Conservation (phyloP, 2,113 vertebrate species). For the Neolamprologus longior region DNA sequence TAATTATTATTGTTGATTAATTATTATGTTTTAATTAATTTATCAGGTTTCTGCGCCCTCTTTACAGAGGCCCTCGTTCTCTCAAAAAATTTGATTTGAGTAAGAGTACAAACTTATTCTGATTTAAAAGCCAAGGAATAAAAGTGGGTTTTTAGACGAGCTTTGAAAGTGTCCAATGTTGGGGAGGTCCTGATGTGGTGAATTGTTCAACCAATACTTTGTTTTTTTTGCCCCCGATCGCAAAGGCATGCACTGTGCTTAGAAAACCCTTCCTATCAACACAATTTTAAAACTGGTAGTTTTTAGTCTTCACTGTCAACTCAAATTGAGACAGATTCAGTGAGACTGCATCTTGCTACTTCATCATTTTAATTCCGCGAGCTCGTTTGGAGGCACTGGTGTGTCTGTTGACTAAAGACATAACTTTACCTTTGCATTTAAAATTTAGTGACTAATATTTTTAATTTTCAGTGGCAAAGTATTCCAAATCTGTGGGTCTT, state of each 20-base stretch:
- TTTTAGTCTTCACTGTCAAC: not conserved
- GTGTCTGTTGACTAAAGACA: accelerated
- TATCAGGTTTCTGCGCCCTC: not conserved
- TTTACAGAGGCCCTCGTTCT: not conserved
- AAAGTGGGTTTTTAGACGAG: not conserved
- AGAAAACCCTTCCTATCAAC: not conserved
- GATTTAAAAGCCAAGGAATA: not conserved
- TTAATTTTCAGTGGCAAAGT: not conserved
- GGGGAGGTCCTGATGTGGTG: not conserved
- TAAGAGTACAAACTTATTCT: not conserved
- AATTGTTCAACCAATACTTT: not conserved
- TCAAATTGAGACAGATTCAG: not conserved
- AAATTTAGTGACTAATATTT: not conserved
- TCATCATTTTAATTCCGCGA: accelerated
- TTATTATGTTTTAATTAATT: not conserved
- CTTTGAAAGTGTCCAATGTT: not conserved
- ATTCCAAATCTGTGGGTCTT: not conserved
- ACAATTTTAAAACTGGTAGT: not conserved
- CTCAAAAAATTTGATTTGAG: accelerated
- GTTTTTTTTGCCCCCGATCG: accelerated
- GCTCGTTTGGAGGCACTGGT: accelerated
- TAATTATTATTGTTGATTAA: not conserved
- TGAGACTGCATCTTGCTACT: not conserved
- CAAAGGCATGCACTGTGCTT: accelerated
- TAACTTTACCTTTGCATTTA: not conserved